A percentile compares a stretch with the other conserved stretches of the same genome.
These are phyloP conservation scores for Carassius auratus DNA, from an alignment of 2,113 vertebrate species.

Conservation along the genomic window DNA sequence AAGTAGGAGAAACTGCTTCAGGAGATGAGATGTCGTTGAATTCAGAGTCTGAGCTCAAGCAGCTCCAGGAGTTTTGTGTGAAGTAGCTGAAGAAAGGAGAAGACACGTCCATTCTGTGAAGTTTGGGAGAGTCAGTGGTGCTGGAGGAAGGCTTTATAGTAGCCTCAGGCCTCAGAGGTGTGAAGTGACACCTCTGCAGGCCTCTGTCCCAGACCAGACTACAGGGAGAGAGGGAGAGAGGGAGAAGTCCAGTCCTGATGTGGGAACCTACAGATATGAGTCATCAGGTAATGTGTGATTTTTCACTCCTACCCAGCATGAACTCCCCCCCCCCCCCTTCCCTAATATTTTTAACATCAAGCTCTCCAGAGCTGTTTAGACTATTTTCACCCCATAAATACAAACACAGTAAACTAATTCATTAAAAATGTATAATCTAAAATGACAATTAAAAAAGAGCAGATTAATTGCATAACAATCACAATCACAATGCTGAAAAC, in stretches of 20 bases:
- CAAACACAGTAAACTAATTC: neutral
- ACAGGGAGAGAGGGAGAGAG: constrained; percentile 9
- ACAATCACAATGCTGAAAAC: neutral
- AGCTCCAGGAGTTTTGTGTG: constrained; percentile 57
- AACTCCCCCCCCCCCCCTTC: constrained; percentile 16
- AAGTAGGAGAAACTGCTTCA: constrained; percentile 52
- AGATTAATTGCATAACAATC: no score
- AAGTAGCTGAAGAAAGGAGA: constrained; percentile 51
- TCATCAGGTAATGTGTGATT: constrained; percentile 61
- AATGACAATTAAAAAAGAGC: no score
- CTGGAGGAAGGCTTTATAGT: constrained; percentile 62
- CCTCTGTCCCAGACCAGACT: constrained; percentile 34
- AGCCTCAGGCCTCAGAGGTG: constrained; percentile 59
- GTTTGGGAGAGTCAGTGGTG: constrained; percentile 41
- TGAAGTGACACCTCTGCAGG: constrained; percentile 67
- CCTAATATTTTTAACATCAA: constrained; percentile 36
- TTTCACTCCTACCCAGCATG: constrained; percentile 54
- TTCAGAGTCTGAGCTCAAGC: constrained; percentile 61
- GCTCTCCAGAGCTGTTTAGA: neutral
- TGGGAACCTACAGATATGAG: constrained; percentile 59
- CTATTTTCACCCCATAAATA: neutral
- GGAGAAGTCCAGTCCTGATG: constrained; percentile 50
- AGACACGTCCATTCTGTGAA: constrained; percentile 55
- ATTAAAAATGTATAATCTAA: neutral
- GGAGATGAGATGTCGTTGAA: constrained; percentile 61